Base-by-base conservation (phyloP, 2,888 invertebrate genomes). In the Patella depressa region DNA sequence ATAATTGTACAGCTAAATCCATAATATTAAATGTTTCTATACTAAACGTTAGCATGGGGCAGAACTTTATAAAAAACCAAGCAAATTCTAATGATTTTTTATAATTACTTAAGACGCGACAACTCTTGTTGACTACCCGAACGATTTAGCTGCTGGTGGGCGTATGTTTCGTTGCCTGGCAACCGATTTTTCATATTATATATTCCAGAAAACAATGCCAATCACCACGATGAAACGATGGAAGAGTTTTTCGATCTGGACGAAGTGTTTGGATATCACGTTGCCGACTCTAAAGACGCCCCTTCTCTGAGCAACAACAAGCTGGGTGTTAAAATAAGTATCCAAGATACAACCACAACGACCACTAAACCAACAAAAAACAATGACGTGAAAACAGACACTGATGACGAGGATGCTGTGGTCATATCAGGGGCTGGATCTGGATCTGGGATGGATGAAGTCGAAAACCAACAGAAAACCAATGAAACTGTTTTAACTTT, bases 381-480 rank as follows among this genome's bases (percentile, higher is more conserved):
- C 15, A 65, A 65, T 65, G 65, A 65, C 19, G 65, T 65, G 19
- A 65, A 19, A n/a, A 65, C 65, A 65, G 65, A 65, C 3, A 65
- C 65, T 65, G 65, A 65, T 14, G 65, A 65, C 5, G 65, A 65
- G 24, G 65, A 65, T 65, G 24, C 12, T 19, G 65, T 24, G 11
- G 65, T 19, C 65, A 65, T 65, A 65, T 65, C 65, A 11, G 65
- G 65, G 19, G 65, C 65, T 65, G 65, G 65, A 65, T 65, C 65
- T 19, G 65, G 65, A 9, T 65, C 65, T 14, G 65, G 65, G 11
- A 65, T 65, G 65, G 65, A 65, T 24, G 65, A 65, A 17, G 65
- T 4, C 17, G 65, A 65, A 65, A 65, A 12, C 65, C 19, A 65
- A 19, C 12, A 19, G 65, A 65, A 65, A 65, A 65, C n/a, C 65